Evolutionary conservation across 2,888 invertebrate species (phyloP), one percentile per base, ranked within the genome.

Genomic region (Diarsia brunnea): DNA sequence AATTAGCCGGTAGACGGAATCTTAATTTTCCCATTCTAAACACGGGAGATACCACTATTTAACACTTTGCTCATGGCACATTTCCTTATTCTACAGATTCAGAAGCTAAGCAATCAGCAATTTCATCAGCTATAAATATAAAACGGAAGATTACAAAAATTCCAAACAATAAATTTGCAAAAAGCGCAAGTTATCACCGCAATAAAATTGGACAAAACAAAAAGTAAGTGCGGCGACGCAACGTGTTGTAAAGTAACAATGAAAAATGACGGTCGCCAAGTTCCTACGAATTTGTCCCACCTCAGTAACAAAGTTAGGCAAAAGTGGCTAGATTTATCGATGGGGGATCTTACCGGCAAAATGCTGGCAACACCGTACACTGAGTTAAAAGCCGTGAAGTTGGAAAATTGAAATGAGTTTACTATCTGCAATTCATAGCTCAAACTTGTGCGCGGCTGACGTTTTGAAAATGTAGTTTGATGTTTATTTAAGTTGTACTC

Each of bases 291-390:
- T 88, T 89, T 89, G 87, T 88, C 87, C 81, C 86, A 87, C 88
- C 89, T 89, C 81, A 47, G 86, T 89, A 84, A 90, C 90, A 87
- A 89, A 90, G 89, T 90, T 89, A 89, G 78, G 84, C 75, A 82
- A 86, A 87, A 90, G 89, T 87, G 82, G 89, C 84, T 79, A 85
- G 87, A 90, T 90, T 90, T 90, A 90, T 90, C 81, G 90, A 86
- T 84, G 84, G 90, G 83, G 87, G 82, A 84, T 82, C 80, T 85
- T 75, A 75, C 81, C 83, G 79, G 82, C 66, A 80, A 81, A 82
- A 84, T 79, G 81, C 78, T 80, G 75, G 84, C 81, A 81, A 74
- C 82, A 84, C 81, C 75, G 79, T 77, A 79, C 78, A 87, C 84
- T 75, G 78, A 88, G 85, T 87, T 81, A 87, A 89, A 79, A 84